These are phyloP conservation scores for Otis tarda DNA, from an alignment of 2,113 vertebrate species.

Conservation along the genomic window DNA sequence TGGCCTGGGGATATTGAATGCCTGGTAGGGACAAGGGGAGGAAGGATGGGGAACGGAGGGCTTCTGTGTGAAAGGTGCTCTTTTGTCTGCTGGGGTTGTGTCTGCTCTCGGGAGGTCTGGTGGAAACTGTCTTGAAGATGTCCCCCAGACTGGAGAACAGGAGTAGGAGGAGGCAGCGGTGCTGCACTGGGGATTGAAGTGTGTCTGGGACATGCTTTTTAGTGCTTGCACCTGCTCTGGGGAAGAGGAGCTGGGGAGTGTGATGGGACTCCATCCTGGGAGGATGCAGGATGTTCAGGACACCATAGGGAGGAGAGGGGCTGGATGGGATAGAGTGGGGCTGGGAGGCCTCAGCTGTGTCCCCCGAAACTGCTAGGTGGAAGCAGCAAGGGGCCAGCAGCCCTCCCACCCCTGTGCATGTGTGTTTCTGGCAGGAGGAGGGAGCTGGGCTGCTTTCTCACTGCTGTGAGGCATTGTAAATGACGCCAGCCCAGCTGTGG, in stretches of 20 bases:
- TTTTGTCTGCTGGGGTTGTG: background rate
- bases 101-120: background rate
- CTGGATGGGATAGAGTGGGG: background rate
- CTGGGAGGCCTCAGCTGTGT: background rate
- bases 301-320: background rate
- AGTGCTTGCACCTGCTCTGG: background rate
- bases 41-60: background rate
- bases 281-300: background rate
- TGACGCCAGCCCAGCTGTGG: rapidly evolving
- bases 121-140: background rate
- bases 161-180: background rate
- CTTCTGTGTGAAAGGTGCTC: background rate
- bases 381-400: background rate
- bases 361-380: background rate
- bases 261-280: background rate
- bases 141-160: background rate
- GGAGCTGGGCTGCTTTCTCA: background rate
- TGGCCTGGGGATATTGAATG: background rate
- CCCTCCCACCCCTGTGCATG: background rate
- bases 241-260: background rate
- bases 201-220: background rate
- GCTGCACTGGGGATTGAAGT: background rate
- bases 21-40: background rate
- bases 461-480: background rate
- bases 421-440: background rate